Base-by-base conservation (phyloP, 2,888 invertebrate genomes). In the Drosophila demipolita region DNA sequence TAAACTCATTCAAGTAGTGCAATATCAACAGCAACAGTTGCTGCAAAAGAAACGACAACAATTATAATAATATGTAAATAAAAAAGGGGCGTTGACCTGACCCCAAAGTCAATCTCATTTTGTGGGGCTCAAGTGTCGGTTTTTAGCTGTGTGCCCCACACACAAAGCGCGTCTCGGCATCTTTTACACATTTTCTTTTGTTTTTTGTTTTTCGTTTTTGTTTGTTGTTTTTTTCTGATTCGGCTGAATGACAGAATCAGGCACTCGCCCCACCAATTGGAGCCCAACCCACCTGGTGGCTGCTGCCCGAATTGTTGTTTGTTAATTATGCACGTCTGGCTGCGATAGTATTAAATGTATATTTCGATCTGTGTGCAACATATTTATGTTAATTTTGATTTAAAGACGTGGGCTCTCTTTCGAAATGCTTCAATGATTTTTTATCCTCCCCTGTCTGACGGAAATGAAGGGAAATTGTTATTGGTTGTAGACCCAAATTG, bases 331-430 rank as follows among this genome's bases (percentile, higher is more conserved):
- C 81, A 72, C 72, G 80, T 75, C 75, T 75, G 72, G 72, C 55
- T 1, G 40, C 64, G 38, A 35, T 9, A 7, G 11, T 61, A 73
- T 80, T 71, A 69, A 54, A 58, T 33, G n/a, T 67, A 38, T 68
- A 64, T n/a, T n/a, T 83, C 70, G 68, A 54, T 84, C 83, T 65
- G 71, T 73, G 73, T 73, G 73, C 70, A 80, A 76, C 83, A 82
- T 83, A 73, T 85, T 87, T 85, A 85, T 85, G 85, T 83, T 79
- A 87, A 85, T 85, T 82, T 62, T 52, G 9, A 58, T 64, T 52
- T 17, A 53, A 49, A 35, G 73, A 62, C 69, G 80, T 81, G 64
- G 82, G 73, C 80, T 36, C 38, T 12, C 45, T 45, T 29, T 29
- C 32, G 38, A 70, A 80, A 67, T 61, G 75, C 75, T 70, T 75